A percentile compares a stretch with the other conserved stretches of the same genome.
phyloP scores from a whole-genome alignment of 2,888 invertebrate genomes.

The Lamproptera curius region DNA sequence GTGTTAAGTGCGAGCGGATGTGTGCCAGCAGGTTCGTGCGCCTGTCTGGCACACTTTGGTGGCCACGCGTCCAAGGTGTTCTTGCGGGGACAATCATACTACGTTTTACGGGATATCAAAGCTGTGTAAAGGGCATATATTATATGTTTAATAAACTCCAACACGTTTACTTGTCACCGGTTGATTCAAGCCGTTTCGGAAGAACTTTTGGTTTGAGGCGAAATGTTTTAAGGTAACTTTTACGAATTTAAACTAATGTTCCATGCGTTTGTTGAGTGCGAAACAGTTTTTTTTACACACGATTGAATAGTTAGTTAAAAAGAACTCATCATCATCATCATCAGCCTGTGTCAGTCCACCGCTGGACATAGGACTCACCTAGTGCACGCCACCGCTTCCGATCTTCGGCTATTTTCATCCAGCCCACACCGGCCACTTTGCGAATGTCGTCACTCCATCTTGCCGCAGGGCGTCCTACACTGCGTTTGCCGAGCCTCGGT shows the following conservation, averaged over 20 bases:
- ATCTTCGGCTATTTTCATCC: no score
- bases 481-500: no score
- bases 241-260: background rate
- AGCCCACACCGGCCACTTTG: no score
- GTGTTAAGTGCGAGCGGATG: conserved; percentile 25
- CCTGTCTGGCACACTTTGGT: conserved; percentile 28
- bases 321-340: no score
- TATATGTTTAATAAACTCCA: background rate
- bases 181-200: background rate
- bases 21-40: conserved; percentile 31
- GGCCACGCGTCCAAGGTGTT: conserved; percentile 8
- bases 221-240: background rate
- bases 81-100: background rate
- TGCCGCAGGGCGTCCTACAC: no score
- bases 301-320: no score
- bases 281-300: no score
- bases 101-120: background rate
- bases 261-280: no score
- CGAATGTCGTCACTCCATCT: no score
- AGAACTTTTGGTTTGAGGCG: background rate
- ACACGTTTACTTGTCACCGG: background rate
- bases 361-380: no score
- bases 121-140: background rate
- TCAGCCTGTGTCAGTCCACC: no score
- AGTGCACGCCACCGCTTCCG: no score